These are phyloP conservation scores for Camptogramma bilineatum DNA, from an alignment of 2,888 invertebrate species.

Conservation along the genomic window DNA sequence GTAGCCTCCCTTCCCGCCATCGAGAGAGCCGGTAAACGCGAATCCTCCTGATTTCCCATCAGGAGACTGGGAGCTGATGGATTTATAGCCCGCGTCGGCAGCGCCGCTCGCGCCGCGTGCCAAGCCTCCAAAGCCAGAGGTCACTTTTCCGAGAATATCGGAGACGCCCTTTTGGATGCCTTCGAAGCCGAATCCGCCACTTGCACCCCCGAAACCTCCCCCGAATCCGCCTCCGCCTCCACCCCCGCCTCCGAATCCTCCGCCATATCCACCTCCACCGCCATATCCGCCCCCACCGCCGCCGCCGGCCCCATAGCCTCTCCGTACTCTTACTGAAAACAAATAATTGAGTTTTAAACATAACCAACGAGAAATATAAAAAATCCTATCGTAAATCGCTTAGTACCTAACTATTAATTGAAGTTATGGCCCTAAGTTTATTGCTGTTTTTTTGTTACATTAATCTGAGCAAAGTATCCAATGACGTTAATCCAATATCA, in stretches of 20 bases:
- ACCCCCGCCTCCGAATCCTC: conserved; percentile 49
- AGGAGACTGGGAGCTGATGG: conserved; percentile 69
- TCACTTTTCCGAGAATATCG: conserved; percentile 62
- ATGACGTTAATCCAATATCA: conserved; percentile 6
- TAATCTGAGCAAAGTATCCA: conserved; percentile 6
- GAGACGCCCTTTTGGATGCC: conserved; percentile 61
- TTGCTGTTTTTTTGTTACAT: conserved; percentile 12
- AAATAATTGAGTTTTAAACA: conserved; percentile 30
- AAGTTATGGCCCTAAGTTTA: not conserved
- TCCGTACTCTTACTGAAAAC: conserved; percentile 66
- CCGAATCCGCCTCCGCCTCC: conserved; percentile 53
- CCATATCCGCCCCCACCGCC: conserved; percentile 47
- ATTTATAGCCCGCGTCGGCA: conserved; percentile 59
- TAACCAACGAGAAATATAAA: not conserved
- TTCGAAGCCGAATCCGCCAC: conserved; percentile 55
- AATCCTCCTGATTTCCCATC: conserved; percentile 79
- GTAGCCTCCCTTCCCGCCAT: conserved; percentile 68
- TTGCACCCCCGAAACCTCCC: conserved; percentile 51
- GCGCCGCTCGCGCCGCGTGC: conserved; percentile 46
- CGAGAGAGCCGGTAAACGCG: conserved; percentile 72
- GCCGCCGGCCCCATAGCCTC: conserved; percentile 59
- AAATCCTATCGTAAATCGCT: not conserved
- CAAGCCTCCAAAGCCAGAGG: conserved; percentile 54
- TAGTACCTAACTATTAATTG: not conserved
- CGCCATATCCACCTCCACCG: conserved; percentile 45